Conservation (phyloP, 2,888 invertebrate genomes). For the Stramonita haemastoma region DNA sequence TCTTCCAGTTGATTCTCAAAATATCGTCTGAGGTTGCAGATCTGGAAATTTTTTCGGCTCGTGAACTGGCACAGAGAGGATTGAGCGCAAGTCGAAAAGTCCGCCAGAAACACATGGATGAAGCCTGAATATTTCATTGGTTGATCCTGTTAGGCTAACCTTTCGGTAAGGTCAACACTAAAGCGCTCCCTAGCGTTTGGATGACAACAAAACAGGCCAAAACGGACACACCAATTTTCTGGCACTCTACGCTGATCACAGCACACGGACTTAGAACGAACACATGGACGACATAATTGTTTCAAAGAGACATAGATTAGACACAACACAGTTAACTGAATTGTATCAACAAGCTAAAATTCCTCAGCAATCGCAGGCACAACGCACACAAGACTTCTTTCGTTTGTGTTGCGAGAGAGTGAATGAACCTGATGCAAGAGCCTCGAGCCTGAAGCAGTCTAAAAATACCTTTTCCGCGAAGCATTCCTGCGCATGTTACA, state of each 20-base stretch:
- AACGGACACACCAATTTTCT: too few species aligned
- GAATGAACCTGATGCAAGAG: not conserved
- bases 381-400: too few species aligned
- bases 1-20: not conserved
- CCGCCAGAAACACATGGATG: constrained; percentile 27
- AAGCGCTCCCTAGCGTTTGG: not conserved
- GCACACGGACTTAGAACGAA: too few species aligned
- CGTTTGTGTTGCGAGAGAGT: not conserved
- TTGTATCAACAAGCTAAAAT: too few species aligned
- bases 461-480: constrained; percentile 12
- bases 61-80: not conserved
- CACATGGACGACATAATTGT: too few species aligned
- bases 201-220: not conserved
- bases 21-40: not conserved
- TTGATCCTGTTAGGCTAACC: not conserved
- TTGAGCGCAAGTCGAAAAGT: constrained; percentile 30
- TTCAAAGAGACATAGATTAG: too few species aligned
- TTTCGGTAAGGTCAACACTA: not conserved
- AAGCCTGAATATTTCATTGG: not conserved
- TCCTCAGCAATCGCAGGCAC: too few species aligned
- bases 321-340: too few species aligned
- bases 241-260: too few species aligned
- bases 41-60: constrained; percentile 1
- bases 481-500: not conserved
- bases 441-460: not conserved